Base-by-base conservation (phyloP, 2,797 vertebrate genomes). In the Lophura swinhoii region DNA sequence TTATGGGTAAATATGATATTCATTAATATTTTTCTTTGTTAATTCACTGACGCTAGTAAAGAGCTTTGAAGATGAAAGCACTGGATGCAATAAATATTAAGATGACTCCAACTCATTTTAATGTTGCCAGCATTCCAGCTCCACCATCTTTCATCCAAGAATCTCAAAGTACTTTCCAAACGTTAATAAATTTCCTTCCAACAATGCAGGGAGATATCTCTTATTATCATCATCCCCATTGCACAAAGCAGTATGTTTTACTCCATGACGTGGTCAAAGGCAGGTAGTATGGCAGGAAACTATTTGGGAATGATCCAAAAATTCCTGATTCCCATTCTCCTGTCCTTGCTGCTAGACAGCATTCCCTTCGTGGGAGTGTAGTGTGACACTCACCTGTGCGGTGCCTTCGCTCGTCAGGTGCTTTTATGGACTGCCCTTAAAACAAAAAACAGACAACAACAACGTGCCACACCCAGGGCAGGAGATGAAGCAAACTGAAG, bases 1-100 rank as follows among this genome's bases (percentile, higher is more conserved):
- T 94, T 43, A 92, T 90, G 90, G 70, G 77, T 91, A 94, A 94
- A 92, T 72, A 96, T 0, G 66, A 80, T 56, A 55, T 85, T 95
- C 91, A 95, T 93, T 94, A 92, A 81, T 93, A 81, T 94, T 94
- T 66, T 83, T 89, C 83, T 94, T 93, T 95, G 94, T 93, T 94
- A 91, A 94, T 90, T 91, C 79, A 48, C 28, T 88, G 91, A 91
- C 62, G 89, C 69, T 75, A 67, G 59, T 51, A 9, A 93, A 73
- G 85, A 75, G 76, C 87, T 94, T 94, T 96, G 94, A 93, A 94
- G 94, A 92, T 94, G 82, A 96, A 96, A 96, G 91, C 55, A 3
- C 49, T 5, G 55, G 2, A 49, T 21, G 82, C 87, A 92, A 91
- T 88, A 96, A 94, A 95, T 95, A 94, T 72, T 83, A 95, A 96